Percentiles rank a stretch among this genome's conserved stretches.
phyloP scores from a whole-genome alignment of 2,888 invertebrate genomes.

The Vandiemenella viatica region DNA sequence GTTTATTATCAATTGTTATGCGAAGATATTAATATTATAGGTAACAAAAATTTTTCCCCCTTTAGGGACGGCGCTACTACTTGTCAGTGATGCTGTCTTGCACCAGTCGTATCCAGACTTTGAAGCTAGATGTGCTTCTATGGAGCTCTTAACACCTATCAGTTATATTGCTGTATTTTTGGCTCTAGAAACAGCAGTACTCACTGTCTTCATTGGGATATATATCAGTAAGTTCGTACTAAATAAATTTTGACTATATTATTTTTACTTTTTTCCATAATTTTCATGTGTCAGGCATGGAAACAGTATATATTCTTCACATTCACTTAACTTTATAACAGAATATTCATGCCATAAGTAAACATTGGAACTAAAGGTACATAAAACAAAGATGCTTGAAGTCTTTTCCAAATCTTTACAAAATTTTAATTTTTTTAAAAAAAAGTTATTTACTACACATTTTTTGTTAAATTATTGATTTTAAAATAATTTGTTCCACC shows the following conservation, averaged over 20 bases:
- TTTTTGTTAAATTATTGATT: too few relatives aligned
- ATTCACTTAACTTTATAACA: too few relatives aligned
- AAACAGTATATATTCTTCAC: background rate
- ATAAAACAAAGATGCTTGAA: too few relatives aligned
- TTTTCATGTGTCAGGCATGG: background rate
- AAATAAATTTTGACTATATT: background rate
- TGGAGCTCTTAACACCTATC: conserved; percentile 1
- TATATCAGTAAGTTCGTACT: conserved; percentile 3
- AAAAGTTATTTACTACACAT: too few relatives aligned
- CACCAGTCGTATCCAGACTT: conserved; percentile 5
- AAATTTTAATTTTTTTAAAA: too few relatives aligned
- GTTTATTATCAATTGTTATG: too few relatives aligned
- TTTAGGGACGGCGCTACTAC: conserved; percentile 4
- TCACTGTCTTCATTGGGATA: background rate
- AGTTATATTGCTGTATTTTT: background rate
- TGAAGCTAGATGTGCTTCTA: conserved; percentile 2
- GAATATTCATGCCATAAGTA: too few relatives aligned
- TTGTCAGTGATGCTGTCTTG: conserved; percentile 1
- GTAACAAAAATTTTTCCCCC: too few relatives aligned
- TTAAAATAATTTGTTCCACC: too few relatives aligned
- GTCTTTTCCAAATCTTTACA: too few relatives aligned
- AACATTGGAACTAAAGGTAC: too few relatives aligned
- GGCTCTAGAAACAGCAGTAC: background rate
- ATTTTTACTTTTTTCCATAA: background rate
- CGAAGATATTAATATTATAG: too few relatives aligned